A percentile compares a stretch with the other conserved stretches of the same genome.
These are phyloP conservation scores for Lumbricus terrestris DNA, from an alignment of 2,888 invertebrate species.

Conservation along the genomic window DNA sequence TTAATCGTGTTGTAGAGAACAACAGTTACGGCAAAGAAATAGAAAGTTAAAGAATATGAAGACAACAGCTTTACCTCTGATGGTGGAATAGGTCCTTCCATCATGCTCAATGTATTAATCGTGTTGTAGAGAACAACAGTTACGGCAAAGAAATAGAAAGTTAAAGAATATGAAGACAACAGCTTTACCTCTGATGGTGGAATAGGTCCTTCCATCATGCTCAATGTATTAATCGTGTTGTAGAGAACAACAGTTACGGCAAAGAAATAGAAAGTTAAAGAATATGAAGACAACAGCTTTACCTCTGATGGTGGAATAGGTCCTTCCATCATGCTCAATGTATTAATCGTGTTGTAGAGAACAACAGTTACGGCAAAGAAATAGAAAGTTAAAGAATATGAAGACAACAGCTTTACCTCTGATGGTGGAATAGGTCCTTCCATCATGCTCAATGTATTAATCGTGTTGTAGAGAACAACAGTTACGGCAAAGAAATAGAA, in stretches of 20 bases:
- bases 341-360: slow-evolving; percentile 63
- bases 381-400: no score
- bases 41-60: no score
- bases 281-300: no score
- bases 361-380: no score
- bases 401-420: no score
- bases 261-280: no score
- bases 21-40: no score
- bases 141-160: no score
- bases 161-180: no score
- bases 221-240: slow-evolving; percentile 62
- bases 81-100: slow-evolving; percentile 46
- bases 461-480: slow-evolving; percentile 64
- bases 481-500: no score
- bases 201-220: slow-evolving; percentile 47
- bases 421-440: slow-evolving; percentile 43
- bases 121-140: slow-evolving; percentile 65
- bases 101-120: slow-evolving; percentile 60
- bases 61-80: no score
- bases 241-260: slow-evolving; percentile 65
- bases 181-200: slow-evolving; percentile 47
- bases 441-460: slow-evolving; percentile 60
- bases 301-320: slow-evolving; percentile 46
- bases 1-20: slow-evolving; percentile 64
- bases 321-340: slow-evolving; percentile 55